Conservation (phyloP, 2,113 vertebrate species). For the Brienomyrus brachyistius region DNA sequence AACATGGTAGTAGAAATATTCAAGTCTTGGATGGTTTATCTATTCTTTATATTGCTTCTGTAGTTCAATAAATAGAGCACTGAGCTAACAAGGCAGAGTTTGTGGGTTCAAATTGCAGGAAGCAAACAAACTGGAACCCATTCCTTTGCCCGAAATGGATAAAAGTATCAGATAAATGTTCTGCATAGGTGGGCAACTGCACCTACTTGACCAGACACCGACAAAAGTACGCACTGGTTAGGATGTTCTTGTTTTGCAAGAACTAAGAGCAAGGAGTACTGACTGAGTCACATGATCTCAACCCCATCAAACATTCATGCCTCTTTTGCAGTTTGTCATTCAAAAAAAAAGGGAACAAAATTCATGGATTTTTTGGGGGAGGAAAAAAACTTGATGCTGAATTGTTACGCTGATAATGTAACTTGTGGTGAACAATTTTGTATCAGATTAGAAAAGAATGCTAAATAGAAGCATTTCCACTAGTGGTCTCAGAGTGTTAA, state of each 20-base stretch:
- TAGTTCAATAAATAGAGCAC: background rate
- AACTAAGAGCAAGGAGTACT: background rate
- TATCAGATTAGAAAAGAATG: background rate
- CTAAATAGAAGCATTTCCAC: background rate
- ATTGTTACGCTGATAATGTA: background rate
- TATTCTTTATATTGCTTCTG: background rate
- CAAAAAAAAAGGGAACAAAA: background rate
- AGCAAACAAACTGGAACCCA: background rate
- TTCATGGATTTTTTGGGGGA: background rate
- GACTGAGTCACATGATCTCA: background rate
- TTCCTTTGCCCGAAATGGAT: background rate
- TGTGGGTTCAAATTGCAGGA: background rate
- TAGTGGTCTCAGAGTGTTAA: background rate
- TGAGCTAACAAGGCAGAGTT: background rate
- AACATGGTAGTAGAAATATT: background rate
- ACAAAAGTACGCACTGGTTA: background rate
- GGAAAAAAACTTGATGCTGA: background rate
- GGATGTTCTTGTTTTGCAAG: background rate
- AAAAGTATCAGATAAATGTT: background rate
- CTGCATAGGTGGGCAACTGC: background rate
- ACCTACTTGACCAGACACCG: background rate
- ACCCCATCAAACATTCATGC: background rate
- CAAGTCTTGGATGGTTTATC: background rate
- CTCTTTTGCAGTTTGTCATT: background rate
- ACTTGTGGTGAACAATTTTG: background rate